Conservation (phyloP, 2,113 vertebrate species). For the Terrapene triunguis region DNA sequence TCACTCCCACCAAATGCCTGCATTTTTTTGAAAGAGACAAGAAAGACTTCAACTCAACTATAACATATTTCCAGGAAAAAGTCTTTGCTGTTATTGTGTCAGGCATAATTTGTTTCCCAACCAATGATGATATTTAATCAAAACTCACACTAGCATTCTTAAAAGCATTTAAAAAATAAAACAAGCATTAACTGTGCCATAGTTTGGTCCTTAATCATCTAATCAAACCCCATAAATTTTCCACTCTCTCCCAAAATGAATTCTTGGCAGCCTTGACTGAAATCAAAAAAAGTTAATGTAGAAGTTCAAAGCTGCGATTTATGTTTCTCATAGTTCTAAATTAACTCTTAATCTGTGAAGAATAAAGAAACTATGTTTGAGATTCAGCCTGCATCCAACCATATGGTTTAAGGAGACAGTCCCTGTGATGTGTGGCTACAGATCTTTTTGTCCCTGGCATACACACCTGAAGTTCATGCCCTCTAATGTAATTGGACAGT, state of each 20-base stretch:
- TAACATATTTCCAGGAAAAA: conserved; percentile 73
- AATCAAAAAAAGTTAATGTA: conserved; percentile 54
- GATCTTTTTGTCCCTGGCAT: conserved; percentile 71
- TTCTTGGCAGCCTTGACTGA: conserved; percentile 71
- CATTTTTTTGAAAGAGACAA: conserved; percentile 59
- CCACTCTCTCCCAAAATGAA: conserved; percentile 67
- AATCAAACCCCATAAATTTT: conserved; percentile 75
- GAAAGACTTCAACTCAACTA: conserved; percentile 71
- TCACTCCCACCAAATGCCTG: conserved; percentile 68
- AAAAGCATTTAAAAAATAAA: conserved; percentile 76
- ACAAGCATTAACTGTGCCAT: conserved; percentile 60
- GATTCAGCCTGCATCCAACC: conserved; percentile 68
- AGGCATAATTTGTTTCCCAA: conserved; percentile 76
- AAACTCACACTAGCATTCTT: conserved; percentile 67
- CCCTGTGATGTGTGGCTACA: conserved; percentile 50
- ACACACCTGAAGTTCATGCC: conserved; percentile 87
- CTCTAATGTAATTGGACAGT: conserved; percentile 91
- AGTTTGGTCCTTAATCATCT: conserved; percentile 67
- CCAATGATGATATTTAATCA: conserved; percentile 74
- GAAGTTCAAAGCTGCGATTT: conserved; percentile 69
- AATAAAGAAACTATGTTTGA: conserved; percentile 50
- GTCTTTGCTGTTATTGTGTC: conserved; percentile 62
- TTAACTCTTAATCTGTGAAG: conserved; percentile 73
- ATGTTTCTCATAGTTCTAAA: conserved; percentile 75
- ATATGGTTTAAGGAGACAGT: conserved; percentile 69